Evolutionary conservation across 2,888 invertebrate species (phyloP).

Genomic region (Gari tellinella): DNA sequence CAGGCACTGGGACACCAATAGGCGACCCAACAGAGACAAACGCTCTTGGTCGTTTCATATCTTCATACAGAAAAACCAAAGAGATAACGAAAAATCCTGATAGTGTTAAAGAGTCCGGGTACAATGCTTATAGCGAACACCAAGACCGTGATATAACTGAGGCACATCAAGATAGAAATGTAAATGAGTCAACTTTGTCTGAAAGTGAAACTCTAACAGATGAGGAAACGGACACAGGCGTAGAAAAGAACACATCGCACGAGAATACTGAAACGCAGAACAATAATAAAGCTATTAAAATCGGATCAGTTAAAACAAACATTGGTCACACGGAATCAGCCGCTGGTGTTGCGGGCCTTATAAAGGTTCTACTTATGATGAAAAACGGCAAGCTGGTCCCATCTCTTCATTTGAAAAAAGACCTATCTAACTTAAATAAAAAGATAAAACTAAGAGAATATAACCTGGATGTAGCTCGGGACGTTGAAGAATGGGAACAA

Average conservation of each 20-base stretch:
- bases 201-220: too few relatives aligned
- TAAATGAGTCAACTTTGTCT: too few relatives aligned
- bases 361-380: conserved; percentile 72
- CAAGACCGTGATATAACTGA: too few relatives aligned
- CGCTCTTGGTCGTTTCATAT: conserved; percentile 44
- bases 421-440: conserved; percentile 28
- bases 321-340: conserved; percentile 70
- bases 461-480: conserved; percentile 60
- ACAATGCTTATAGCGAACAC: too few relatives aligned
- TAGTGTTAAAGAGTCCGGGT: too few relatives aligned
- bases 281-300: conserved; percentile 11
- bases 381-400: conserved; percentile 61
- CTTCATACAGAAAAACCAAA: background rate
- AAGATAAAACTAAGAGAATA: conserved; percentile 33
- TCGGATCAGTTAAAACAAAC: conserved; percentile 73
- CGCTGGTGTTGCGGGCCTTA: conserved; percentile 67
- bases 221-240: too few relatives aligned
- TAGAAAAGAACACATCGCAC: too few relatives aligned
- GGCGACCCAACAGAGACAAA: conserved; percentile 72
- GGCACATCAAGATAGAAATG: too few relatives aligned
- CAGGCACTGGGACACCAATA: conserved; percentile 69
- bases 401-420: conserved; percentile 58
- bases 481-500: conserved; percentile 35
- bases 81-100: too few relatives aligned
- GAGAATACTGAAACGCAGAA: background rate